A percentile compares a stretch with the other conserved stretches of the same genome.
Evolutionary conservation across 2,113 vertebrate species (phyloP).

Genomic region (Artemisiospiza belli): DNA sequence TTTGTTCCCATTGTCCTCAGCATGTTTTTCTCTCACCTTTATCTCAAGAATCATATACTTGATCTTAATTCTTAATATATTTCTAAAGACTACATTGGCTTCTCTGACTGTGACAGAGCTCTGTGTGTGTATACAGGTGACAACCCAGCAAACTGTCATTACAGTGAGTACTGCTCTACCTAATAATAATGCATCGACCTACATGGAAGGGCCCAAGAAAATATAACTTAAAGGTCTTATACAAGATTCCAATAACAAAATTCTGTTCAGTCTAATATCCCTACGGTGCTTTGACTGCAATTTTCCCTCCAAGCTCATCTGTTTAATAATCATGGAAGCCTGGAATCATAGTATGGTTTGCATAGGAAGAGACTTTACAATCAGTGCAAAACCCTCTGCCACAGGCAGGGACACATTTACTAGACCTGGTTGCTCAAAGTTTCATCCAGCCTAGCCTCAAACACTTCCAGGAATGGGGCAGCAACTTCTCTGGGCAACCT

Average conservation of each 20-base stretch:
- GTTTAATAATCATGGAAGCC: background rate
- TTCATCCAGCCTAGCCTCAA: background rate
- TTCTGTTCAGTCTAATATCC: background rate
- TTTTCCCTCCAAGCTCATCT: background rate
- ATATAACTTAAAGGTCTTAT: background rate
- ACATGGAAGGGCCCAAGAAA: background rate
- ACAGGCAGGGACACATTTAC: no score
- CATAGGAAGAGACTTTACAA: background rate
- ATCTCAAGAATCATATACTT: background rate
- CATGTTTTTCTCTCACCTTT: background rate
- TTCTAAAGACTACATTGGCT: background rate
- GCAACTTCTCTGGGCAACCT: background rate
- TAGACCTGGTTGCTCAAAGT: background rate
- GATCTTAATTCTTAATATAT: background rate
- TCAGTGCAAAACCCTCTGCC: background rate
- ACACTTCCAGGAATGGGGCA: background rate
- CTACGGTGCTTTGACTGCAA: background rate
- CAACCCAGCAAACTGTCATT: background rate
- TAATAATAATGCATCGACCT: background rate
- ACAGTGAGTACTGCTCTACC: background rate
- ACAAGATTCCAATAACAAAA: background rate
- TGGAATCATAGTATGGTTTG: background rate
- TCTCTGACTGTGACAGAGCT: background rate
- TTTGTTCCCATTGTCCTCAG: background rate
- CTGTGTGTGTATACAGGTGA: background rate